Evolutionary conservation across 2,888 invertebrate genomes (phyloP).

Genomic region (Torymus auratus): DNA sequence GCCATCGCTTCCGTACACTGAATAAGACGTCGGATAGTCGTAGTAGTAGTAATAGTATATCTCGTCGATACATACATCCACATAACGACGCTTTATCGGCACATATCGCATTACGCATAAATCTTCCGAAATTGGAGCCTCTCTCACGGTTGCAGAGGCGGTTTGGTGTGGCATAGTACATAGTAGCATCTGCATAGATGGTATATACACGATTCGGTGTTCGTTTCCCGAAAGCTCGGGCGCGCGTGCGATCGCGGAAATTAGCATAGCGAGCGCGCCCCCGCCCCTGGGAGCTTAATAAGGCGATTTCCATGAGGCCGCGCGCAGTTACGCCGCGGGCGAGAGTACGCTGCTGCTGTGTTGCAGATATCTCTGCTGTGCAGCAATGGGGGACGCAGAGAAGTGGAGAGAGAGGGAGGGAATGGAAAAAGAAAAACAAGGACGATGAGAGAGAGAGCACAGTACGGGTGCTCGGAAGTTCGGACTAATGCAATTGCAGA

Average conservation of each 20-base stretch:
- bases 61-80: too few species aligned
- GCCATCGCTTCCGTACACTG: slow-evolving; percentile 1
- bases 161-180: too few species aligned
- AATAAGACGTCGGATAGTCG: slow-evolving; percentile 37
- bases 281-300: slow-evolving; percentile 17
- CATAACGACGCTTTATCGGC: slow-evolving; percentile 42
- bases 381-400: too few species aligned
- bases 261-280: slow-evolving; percentile 17
- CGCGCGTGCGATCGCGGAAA: neutral
- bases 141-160: neutral
- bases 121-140: slow-evolving; percentile 28
- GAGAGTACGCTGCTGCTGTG: too few species aligned
- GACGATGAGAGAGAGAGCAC: too few species aligned
- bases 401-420: slow-evolving; percentile 1
- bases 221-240: slow-evolving; percentile 3
- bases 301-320: slow-evolving; percentile 29
- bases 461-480: neutral
- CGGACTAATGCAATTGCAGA: slow-evolving; percentile 38
- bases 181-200: too few species aligned
- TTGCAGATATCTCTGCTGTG: too few species aligned
- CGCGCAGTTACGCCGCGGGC: neutral
- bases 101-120: slow-evolving; percentile 23
- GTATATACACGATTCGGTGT: too few species aligned
- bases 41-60: too few species aligned
- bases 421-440: slow-evolving; percentile 8